Evolutionary conservation across 1,140 invertebrate species (phyloP), one percentile per base, ranked within the genome.

Genomic region (Apis florea): DNA sequence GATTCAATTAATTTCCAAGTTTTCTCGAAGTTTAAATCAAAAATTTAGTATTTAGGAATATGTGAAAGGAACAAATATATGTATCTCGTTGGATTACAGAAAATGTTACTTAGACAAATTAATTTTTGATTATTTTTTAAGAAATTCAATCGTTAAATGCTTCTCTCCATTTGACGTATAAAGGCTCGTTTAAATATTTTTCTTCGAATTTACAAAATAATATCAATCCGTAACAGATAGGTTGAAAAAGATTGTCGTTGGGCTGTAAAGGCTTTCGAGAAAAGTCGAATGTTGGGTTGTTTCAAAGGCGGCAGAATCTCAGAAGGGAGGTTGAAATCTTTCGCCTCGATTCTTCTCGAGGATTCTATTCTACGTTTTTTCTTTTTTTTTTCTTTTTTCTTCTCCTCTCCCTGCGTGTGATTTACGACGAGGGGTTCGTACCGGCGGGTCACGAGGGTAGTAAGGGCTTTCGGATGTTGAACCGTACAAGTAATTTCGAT

Each of bases 331-430:
- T 17, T 2, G 8, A 4, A 64, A 11, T 9, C 9, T 63, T 64
- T 10, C 13, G 31, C 10, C 19, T 26, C 19, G 40, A 66, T 66
- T 47, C 10, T 66, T 66, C 19, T 26, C 31, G 8, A 5, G 17
- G 26, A 56, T 72, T 77, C 58, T 63, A 51, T 72, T 77, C 66
- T n/a, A n/a, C 17, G 51, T 67, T 56, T 31, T 56, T 51, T 19
- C 3, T 40, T 40, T 40, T 40, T 40, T 40, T 40, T 2, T 31
- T 31, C 31, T 31, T 31, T 3, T 31, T 40, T 40, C 31, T 40
- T 40, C 31, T 40, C 6, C 9, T 19, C 13, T n/a, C 47, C 13
- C 21, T 17, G 19, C n/a, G 31, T 19, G 26, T 49, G 54, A 77
- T 82, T 77, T 76, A 77, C 8, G 15, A 1, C 15, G 17, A 21